A percentile compares a stretch with the other conserved stretches of the same genome.
These are phyloP conservation scores for Hypotaenidia okinawae DNA, from an alignment of 2,797 vertebrate genomes.

Conservation along the genomic window DNA sequence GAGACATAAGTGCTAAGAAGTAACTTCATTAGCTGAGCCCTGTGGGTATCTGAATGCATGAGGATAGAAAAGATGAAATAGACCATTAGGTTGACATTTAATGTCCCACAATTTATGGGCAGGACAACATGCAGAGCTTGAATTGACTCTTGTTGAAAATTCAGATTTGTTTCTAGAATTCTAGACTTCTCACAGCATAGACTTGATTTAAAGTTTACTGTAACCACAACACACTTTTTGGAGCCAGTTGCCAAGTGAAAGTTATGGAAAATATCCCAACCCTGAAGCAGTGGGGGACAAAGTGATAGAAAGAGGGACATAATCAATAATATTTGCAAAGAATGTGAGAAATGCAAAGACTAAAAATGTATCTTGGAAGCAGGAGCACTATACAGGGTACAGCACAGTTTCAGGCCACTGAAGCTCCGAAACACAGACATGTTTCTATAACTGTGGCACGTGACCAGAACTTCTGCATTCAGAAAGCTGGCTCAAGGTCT, in stretches of 20 bases:
- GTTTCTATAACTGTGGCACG: not conserved
- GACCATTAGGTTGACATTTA: not conserved
- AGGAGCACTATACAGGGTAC: not conserved
- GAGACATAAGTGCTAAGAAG: not conserved
- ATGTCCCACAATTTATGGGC: not conserved
- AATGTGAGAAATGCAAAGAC: not conserved
- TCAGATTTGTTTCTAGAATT: not conserved
- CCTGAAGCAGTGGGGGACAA: not conserved
- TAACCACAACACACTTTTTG: not conserved
- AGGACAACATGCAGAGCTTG: not conserved
- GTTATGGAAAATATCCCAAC: not conserved
- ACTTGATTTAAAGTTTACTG: not conserved
- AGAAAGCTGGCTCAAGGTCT: not conserved
- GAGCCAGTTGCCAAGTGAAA: not conserved
- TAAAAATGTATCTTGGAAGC: not conserved
- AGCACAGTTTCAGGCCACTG: not conserved
- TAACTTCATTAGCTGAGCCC: not conserved
- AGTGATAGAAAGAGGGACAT: not conserved
- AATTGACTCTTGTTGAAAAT: not conserved
- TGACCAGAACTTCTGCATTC: not conserved
- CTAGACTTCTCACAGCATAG: not conserved
- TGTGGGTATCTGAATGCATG: not conserved
- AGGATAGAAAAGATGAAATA: not conserved
- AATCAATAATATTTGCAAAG: not conserved
- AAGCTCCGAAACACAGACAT: not conserved